phyloP scores from a whole-genome alignment of 2,888 invertebrate species.

The Bimastos eiseni region DNA sequence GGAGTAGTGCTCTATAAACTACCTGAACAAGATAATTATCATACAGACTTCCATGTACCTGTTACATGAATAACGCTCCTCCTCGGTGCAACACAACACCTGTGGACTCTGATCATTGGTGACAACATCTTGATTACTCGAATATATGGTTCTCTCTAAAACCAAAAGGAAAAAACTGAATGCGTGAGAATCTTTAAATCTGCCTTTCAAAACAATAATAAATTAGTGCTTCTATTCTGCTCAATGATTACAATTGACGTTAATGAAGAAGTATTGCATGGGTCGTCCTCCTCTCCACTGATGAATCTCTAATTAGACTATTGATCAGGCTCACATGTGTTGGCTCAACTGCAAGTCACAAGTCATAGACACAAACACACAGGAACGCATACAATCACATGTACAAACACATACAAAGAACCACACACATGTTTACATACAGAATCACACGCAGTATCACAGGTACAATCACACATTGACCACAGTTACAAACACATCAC shows the following conservation, averaged over 20 bases:
- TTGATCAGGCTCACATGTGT: too few species aligned
- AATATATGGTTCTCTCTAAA: not conserved
- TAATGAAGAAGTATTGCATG: not conserved
- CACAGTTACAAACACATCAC: not conserved
- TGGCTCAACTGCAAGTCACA: too few species aligned
- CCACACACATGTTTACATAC: not conserved
- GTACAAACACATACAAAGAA: not conserved
- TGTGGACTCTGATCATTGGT: not conserved
- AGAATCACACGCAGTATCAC: not conserved
- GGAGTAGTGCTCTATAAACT: too few species aligned
- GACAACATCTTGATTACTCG: not conserved
- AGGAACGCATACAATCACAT: not conserved
- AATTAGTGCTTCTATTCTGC: not conserved
- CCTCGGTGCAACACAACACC: not conserved
- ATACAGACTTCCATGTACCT: not conserved
- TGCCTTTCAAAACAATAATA: not conserved
- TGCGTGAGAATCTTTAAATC: not conserved
- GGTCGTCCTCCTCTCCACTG: not conserved
- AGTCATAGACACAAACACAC: too few species aligned
- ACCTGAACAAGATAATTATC: not conserved
- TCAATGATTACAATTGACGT: not conserved
- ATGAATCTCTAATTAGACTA: not conserved
- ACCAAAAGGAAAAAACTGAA: not conserved
- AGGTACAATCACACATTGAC: not conserved
- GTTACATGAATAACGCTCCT: not conserved